Conservation (phyloP, 2,888 invertebrate genomes). For the Lycophotia porphyrea region DNA sequence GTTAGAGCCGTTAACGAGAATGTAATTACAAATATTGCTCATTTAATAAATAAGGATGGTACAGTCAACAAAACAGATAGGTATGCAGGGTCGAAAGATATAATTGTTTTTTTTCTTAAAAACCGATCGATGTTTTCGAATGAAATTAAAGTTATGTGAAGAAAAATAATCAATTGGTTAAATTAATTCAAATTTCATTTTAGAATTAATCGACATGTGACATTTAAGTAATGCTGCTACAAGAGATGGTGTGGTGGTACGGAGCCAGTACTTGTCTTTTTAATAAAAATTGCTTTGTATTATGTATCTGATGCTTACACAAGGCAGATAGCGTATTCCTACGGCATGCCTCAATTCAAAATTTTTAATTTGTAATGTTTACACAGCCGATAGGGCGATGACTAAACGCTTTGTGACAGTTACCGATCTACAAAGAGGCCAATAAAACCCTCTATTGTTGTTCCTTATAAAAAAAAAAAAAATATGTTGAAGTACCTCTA, state of each 20-base stretch:
- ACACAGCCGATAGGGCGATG: constrained; percentile 83
- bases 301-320: not conserved
- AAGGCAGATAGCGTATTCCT: constrained; percentile 23
- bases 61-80: too few species aligned
- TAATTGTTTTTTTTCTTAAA: too few species aligned
- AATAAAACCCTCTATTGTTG: constrained; percentile 85
- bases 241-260: not conserved
- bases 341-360: constrained; percentile 52
- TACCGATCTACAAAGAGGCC: constrained; percentile 86
- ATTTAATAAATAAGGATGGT: not conserved
- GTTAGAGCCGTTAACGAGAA: not conserved
- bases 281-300: constrained; percentile 1
- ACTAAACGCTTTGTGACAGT: constrained; percentile 85
- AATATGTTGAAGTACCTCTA: constrained; percentile 76
- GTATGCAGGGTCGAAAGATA: too few species aligned
- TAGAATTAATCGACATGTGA: too few species aligned
- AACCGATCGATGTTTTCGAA: too few species aligned
- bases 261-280: not conserved
- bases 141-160: too few species aligned
- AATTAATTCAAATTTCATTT: too few species aligned
- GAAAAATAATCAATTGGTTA: too few species aligned
- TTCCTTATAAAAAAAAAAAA: constrained; percentile 80
- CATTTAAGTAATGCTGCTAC: not conserved
- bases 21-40: not conserved
- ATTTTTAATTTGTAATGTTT: constrained; percentile 79